Conservation (phyloP, 2,113 vertebrate species). For the Meriones unguiculatus region DNA sequence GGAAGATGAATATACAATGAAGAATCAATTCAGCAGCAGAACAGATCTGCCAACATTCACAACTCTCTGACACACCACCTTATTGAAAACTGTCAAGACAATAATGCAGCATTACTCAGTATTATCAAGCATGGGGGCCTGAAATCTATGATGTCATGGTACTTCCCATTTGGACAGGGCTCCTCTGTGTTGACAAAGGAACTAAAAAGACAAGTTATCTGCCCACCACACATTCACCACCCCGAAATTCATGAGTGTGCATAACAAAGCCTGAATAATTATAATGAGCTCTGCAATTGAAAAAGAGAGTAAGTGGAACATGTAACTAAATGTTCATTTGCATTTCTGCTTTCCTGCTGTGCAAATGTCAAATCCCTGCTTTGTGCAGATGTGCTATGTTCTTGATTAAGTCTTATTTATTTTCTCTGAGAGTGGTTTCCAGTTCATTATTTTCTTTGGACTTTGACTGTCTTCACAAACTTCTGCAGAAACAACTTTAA, state of each 20-base stretch:
- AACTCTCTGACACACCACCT: background rate
- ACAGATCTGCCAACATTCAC: rapidly evolving
- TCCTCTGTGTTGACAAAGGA: background rate
- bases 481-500: background rate
- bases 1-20: background rate
- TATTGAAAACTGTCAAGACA: background rate
- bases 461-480: background rate
- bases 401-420: constrained; percentile 30
- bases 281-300: background rate
- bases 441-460: background rate
- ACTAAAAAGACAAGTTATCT: background rate
- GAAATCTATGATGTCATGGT: background rate
- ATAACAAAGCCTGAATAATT: background rate
- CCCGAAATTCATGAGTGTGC: background rate
- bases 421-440: background rate
- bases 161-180: background rate
- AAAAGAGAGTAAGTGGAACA: background rate
- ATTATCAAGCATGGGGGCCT: background rate
- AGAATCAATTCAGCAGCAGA: background rate
- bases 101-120: background rate
- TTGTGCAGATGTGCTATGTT: background rate
- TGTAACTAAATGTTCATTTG: background rate
- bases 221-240: background rate
- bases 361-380: background rate
- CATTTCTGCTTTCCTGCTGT: background rate